phyloP scores from a whole-genome alignment of 2,888 invertebrate genomes.

The Villa cingulata region DNA sequence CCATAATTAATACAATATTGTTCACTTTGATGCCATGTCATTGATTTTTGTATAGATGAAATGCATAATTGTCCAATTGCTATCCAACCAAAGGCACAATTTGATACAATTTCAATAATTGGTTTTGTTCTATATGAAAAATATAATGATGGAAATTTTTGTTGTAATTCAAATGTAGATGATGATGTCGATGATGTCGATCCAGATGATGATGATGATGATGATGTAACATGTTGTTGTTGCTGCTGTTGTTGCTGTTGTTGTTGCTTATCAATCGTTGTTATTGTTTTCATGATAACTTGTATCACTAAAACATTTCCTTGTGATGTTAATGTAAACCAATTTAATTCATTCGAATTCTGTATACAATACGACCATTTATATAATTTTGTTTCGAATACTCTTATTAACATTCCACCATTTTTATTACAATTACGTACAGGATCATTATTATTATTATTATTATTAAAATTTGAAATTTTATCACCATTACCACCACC shows the following conservation, averaged over 20 bases:
- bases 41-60: slow-evolving; percentile 42
- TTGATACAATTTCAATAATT: slow-evolving; percentile 45
- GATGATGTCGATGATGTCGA: background rate
- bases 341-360: slow-evolving; percentile 18
- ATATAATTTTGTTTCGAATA: slow-evolving; percentile 22
- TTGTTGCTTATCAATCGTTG: too few species aligned
- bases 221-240: background rate
- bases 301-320: slow-evolving; percentile 17
- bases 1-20: slow-evolving; percentile 47
- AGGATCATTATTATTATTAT: background rate
- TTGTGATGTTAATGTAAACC: slow-evolving; percentile 22
- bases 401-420: slow-evolving; percentile 22
- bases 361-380: slow-evolving; percentile 25
- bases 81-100: slow-evolving; percentile 60
- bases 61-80: slow-evolving; percentile 52
- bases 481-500: background rate
- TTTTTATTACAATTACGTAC: background rate
- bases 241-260: background rate
- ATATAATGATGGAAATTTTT: slow-evolving; percentile 34
- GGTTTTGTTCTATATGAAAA: slow-evolving; percentile 51
- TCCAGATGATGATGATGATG: background rate
- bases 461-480: background rate
- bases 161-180: background rate
- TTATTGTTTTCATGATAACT: background rate
- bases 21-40: slow-evolving; percentile 55